Evolutionary conservation across 2,113 vertebrate species (phyloP), one percentile per base, ranked within the genome.

Genomic region (Rattus rattus): DNA sequence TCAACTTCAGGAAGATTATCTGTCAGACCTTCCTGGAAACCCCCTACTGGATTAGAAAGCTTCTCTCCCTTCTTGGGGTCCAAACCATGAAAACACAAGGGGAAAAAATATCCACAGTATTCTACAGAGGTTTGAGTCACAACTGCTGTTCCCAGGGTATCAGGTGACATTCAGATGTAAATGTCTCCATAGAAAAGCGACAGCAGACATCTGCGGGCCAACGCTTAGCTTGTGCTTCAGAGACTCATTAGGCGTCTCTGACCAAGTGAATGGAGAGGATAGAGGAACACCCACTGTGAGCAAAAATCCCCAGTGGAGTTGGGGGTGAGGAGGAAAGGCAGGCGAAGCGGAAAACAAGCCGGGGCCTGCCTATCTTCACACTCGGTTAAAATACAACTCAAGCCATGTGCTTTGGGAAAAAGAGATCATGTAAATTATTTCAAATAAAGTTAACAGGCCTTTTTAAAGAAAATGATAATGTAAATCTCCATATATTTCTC

Each of bases 161-260:
- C 24, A 49, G 85, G 56, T 0, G 24, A 80, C 87, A 95, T 88
- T 97, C 88, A 95, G 43, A 94, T 95, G 94, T 61, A 92, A 96
- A 96, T 80, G 43, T 54, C 33, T 1, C 30, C 92, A 70, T 19
- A 88, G 63, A 63, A 90, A 69, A 92, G 52, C 61, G 26, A 16
- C 20, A 72, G 43, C 81, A 86, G 83, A 81, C 13, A 3, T 56
- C 65, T 89, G 22, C 52, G 88, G 52, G 36, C 30, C 12, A 70
- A 4, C 26, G 89, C 36, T 70, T 52, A 52, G 52, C 17, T 30
- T 28, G 65, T 8, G 11, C 84, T 83, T 90, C 43, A 28, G 85
- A 54, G 19, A 67, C 84, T 43, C 0, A 16, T 88, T 52, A 72
- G 36, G 89, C n/a, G 39, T 24, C 67, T 90, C 28, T 49, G 95